phyloP scores from a whole-genome alignment of 2,113 vertebrate genomes.

The Drymodes brunneopygia region DNA sequence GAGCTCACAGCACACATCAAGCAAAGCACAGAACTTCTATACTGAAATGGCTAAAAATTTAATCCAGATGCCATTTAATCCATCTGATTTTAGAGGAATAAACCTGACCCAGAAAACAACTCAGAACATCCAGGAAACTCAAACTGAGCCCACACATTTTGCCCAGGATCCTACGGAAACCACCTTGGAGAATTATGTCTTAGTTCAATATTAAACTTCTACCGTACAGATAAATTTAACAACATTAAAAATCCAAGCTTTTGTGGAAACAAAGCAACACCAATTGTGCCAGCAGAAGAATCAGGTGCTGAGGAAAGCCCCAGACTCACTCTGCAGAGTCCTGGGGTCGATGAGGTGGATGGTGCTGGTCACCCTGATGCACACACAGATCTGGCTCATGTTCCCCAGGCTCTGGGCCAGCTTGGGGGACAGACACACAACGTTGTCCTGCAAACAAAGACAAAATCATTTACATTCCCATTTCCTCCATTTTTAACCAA shows the following conservation, averaged over 20 bases:
- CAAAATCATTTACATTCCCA: background rate
- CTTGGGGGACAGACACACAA: conserved; percentile 91
- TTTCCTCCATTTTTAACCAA: background rate
- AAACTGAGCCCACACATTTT: background rate
- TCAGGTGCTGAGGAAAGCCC: background rate
- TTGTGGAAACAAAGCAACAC: background rate
- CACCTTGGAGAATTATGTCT: background rate
- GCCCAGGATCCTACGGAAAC: fast-evolving
- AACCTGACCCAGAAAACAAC: background rate
- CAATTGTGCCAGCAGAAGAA: background rate
- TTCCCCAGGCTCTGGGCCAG: conserved; percentile 94
- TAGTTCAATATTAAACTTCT: fast-evolving
- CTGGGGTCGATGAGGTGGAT: conserved; percentile 93
- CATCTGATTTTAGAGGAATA: background rate
- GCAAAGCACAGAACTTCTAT: background rate
- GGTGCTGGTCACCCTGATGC: conserved; percentile 87
- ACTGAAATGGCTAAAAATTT: background rate
- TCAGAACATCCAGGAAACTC: background rate
- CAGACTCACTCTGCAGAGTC: conserved; percentile 88
- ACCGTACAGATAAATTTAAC: background rate
- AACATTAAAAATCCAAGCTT: background rate
- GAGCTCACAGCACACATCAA: background rate
- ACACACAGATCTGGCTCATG: conserved; percentile 95
- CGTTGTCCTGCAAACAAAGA: conserved; percentile 82
- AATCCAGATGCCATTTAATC: background rate